Base-by-base conservation (phyloP, 2,113 vertebrate species). In the Poeciliopsis occidentalis region DNA sequence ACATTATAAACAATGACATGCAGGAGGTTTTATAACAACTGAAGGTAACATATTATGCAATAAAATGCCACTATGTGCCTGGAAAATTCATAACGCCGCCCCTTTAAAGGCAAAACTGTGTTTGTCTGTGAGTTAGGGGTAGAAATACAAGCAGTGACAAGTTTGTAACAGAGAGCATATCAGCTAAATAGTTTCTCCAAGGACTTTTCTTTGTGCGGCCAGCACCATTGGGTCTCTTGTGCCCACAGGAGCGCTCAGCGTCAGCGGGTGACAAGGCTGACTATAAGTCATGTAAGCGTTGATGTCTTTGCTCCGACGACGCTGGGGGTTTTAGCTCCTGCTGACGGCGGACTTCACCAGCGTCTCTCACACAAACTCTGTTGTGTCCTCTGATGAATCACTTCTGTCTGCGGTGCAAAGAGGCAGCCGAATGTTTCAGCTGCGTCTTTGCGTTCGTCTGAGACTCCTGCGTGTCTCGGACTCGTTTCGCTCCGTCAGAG, bases 211-310 rank as follows among this genome's bases (percentile, higher is more conserved):
- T 32, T 75, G 32, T 64, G 64, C 67, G 22, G 30, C 4, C 22
- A 44, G 34, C 7, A 73, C 44, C 72, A n/a, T 41, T 76, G 62
- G n/a, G 68, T 54, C 54, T 39, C 60, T 69, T 1, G 39, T 67
- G 13, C 70, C 78, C 22, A 17, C 78, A 75, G 64, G 60, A 77
- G 30, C 5, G 4, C 22, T 82, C 54, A 60, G 54, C 72, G 62
- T 76, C 77, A 81, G 68, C 44, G 12, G 69, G 32, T 78, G 76
- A 87, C 85, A 80, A 70, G 62, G 69, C 72, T 78, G 74, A 82
- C 73, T 75, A 63, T 68, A 66, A 73, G 68, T 78, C 63, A 73
- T 73, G 62, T 22, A 67, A 57, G 68, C 39, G 69, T 68, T 75
- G 71, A 83, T 69, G 72, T 71, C 67, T 75, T 73, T 69, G 70